Percentiles rank a stretch among this genome's conserved stretches.
These are phyloP conservation scores for Gymnocephalus cernua DNA, from an alignment of 2,113 vertebrate species.

Conservation along the genomic window DNA sequence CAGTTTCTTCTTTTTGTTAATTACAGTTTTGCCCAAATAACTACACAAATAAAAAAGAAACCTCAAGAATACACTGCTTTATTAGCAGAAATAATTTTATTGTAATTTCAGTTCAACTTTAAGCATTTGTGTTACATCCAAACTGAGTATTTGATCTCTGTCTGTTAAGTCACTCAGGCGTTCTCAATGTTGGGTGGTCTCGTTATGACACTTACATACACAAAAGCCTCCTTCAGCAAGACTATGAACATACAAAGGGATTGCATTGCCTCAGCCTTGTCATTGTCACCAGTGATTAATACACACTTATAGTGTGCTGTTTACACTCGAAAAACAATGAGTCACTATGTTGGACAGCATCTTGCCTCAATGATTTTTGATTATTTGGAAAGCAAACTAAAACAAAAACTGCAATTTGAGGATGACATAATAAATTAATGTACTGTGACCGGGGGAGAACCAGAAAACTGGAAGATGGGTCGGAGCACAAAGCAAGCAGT, in stretches of 20 bases:
- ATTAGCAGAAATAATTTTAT: neutral
- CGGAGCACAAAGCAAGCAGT: constrained; percentile 29
- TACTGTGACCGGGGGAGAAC: constrained; percentile 23
- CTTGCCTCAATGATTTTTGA: constrained; percentile 46
- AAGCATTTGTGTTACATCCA: neutral
- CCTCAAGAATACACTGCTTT: too few relatives aligned
- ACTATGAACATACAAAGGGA: constrained; percentile 40
- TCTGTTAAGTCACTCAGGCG: constrained; percentile 11
- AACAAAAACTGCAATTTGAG: constrained; percentile 36
- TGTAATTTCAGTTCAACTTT: neutral
- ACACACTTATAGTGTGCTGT: constrained; percentile 26
- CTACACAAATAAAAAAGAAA: neutral
- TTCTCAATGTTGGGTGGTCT: constrained; percentile 53
- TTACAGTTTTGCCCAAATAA: neutral
- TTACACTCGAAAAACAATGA: constrained; percentile 55
- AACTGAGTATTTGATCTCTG: constrained; percentile 7
- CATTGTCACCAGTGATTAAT: constrained; percentile 55
- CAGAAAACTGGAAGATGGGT: constrained; percentile 23
- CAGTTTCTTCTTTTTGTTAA: neutral
- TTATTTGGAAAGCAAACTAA: constrained; percentile 50
- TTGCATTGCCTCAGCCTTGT: constrained; percentile 46
- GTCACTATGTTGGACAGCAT: constrained; percentile 40
- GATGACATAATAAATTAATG: constrained; percentile 54
- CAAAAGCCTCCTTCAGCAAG: constrained; percentile 42
- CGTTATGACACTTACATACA: constrained; percentile 52